Evolutionary conservation across 2,113 vertebrate genomes (phyloP).

Genomic region (Scomber scombrus): DNA sequence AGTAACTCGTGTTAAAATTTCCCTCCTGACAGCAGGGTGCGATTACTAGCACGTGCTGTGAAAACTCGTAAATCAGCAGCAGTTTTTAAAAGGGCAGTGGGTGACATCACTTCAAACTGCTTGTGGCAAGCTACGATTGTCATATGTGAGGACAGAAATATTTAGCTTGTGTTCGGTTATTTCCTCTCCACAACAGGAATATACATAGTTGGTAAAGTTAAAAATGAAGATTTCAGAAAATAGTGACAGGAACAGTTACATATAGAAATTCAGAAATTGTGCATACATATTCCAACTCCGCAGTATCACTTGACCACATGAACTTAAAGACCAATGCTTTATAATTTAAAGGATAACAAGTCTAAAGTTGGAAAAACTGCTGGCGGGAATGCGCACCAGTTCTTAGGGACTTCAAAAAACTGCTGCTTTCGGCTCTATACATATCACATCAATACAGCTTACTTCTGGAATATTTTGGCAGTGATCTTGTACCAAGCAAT

Average conservation of each 20-base stretch:
- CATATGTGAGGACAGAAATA: slow-evolving; percentile 47
- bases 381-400: slow-evolving; percentile 39
- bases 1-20: not conserved
- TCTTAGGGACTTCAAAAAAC: slow-evolving; percentile 41
- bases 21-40: not conserved
- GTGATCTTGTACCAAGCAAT: slow-evolving; percentile 72
- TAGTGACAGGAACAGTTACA: slow-evolving; percentile 27
- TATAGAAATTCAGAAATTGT: slow-evolving; percentile 47
- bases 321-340: slow-evolving; percentile 22
- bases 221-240: slow-evolving; percentile 24
- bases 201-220: slow-evolving; percentile 19
- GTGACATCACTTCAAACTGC: slow-evolving; percentile 71
- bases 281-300: slow-evolving; percentile 37
- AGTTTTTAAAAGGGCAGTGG: slow-evolving; percentile 62
- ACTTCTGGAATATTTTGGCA: slow-evolving; percentile 74
- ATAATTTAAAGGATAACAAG: slow-evolving; percentile 20
- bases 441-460: slow-evolving; percentile 21
- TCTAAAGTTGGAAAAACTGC: slow-evolving; percentile 37
- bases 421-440: slow-evolving; percentile 16
- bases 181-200: slow-evolving; percentile 34
- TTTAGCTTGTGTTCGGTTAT: slow-evolving; percentile 34
- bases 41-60: slow-evolving; percentile 12
- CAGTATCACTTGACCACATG: slow-evolving; percentile 7
- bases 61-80: slow-evolving; percentile 54
- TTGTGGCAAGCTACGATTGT: slow-evolving; percentile 67